Percentiles rank a stretch among this genome's conserved stretches.
phyloP scores from a whole-genome alignment of 2,888 invertebrate species.

The Andrena bucephala region DNA sequence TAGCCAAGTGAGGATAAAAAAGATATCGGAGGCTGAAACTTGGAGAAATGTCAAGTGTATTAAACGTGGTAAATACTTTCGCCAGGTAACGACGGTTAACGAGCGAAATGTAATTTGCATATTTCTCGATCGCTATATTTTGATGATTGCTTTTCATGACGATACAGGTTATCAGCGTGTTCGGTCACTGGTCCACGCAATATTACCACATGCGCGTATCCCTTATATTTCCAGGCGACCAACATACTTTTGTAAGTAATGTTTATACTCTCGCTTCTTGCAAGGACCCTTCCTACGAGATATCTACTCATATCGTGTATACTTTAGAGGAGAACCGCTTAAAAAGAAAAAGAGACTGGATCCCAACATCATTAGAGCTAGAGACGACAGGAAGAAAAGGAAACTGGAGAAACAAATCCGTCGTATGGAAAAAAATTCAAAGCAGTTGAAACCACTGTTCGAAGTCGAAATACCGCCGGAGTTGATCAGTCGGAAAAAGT shows the following conservation, averaged over 20 bases:
- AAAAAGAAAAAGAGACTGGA: slow-evolving; percentile 96
- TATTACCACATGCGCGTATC: slow-evolving; percentile 77
- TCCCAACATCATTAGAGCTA: slow-evolving; percentile 91
- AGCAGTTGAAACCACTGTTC: slow-evolving; percentile 95
- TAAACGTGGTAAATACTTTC: slow-evolving; percentile 26
- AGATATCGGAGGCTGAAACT: not conserved
- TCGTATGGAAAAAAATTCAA: slow-evolving; percentile 91
- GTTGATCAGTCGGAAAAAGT: slow-evolving; percentile 89
- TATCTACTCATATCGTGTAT: slow-evolving; percentile 13
- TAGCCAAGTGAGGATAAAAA: not conserved
- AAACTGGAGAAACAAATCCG: slow-evolving; percentile 95
- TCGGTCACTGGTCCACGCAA: slow-evolving; percentile 68
- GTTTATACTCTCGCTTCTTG: slow-evolving; percentile 1
- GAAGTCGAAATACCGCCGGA: slow-evolving; percentile 92
- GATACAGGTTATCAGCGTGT: slow-evolving; percentile 37
- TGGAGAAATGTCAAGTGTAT: slow-evolving; percentile 31
- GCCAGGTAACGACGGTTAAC: slow-evolving; percentile 37
- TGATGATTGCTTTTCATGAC: not conserved
- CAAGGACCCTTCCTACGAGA: not conserved
- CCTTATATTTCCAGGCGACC: slow-evolving; percentile 82
- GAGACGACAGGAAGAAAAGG: slow-evolving; percentile 93
- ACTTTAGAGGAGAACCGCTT: slow-evolving; percentile 92
- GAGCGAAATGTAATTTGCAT: slow-evolving; percentile 17
- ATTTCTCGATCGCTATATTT: slow-evolving; percentile 21
- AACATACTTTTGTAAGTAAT: slow-evolving; percentile 82